A percentile compares a stretch with the other conserved stretches of the same genome.
phyloP scores from a whole-genome alignment of 2,888 invertebrate genomes.

The Drosophila testacea region DNA sequence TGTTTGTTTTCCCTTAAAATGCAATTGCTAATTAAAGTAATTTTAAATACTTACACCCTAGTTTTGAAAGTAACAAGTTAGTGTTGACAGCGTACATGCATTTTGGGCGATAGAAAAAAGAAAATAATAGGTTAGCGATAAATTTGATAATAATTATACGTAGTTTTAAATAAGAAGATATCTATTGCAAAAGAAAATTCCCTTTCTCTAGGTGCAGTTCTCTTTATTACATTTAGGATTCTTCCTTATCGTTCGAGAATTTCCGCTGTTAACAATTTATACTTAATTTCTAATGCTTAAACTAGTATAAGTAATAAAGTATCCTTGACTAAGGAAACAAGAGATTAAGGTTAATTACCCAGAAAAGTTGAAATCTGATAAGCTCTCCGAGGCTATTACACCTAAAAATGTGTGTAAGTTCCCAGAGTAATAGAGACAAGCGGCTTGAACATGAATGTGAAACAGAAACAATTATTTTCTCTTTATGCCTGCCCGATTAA shows the following conservation, averaged over 20 bases:
- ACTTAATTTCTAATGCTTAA: conserved; percentile 1
- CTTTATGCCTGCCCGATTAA: conserved; percentile 65
- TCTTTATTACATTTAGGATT: too few species aligned
- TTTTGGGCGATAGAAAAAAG: conserved; percentile 3
- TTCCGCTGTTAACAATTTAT: conserved; percentile 10
- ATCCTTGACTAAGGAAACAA: neutral
- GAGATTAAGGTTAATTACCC: conserved; percentile 1
- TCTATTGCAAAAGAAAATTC: too few species aligned
- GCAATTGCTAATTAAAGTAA: conserved; percentile 30
- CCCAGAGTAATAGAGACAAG: conserved; percentile 63
- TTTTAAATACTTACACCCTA: conserved; percentile 70
- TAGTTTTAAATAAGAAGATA: neutral
- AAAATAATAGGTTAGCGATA: neutral
- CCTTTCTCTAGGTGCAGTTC: too few species aligned
- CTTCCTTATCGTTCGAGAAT: neutral
- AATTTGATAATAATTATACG: neutral
- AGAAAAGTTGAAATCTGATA: conserved; percentile 4
- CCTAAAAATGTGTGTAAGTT: conserved; percentile 66
- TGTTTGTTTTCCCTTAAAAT: conserved; percentile 56
- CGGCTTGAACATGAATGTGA: conserved; percentile 63
- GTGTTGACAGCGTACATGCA: conserved; percentile 10
- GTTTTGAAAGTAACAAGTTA: conserved; percentile 15
- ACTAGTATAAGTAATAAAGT: neutral
- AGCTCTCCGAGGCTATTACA: conserved; percentile 19
- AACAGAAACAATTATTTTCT: conserved; percentile 73